Base-by-base conservation (phyloP, 2,113 vertebrate species). In the Dunckerocampus dactyliophorus region DNA sequence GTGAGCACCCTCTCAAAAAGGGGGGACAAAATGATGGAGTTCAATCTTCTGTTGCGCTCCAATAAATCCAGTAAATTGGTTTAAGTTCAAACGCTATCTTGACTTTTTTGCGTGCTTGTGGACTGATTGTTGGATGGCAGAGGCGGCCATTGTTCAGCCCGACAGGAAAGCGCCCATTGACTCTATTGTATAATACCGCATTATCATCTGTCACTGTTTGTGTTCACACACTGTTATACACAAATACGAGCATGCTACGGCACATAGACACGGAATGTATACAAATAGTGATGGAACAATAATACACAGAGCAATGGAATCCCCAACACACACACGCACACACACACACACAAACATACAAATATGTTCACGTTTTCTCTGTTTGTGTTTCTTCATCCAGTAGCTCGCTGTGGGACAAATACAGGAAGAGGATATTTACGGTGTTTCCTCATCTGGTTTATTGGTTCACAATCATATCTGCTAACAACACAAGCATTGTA, bases 361-460 rank as follows among this genome's bases (percentile, higher is more conserved):
- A 37, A 47, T 2, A 43, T 4, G 13, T 12, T 13, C 39, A 43
- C 39, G 13, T 20, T 1, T 9, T 19, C 46, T 28, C 16, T 16
- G 79, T 83, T 82, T 82, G 74, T 70, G 47, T 76, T 82, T 58
- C 28, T 65, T 31, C 9, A 45, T 62, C 50, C 73, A 66, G 63
- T 58, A 19, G 64, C 66, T 65, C 75, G 15, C 79, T 74, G 42
- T 39, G 42, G 71, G 74, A 87, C 82, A 87, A 87, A 86, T 72
- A 74, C 80, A 83, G 83, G 85, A 86, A 87, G 14, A 82, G 82
- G 85, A 87, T 83, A 86, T 87, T 86, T 87, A 84, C 61, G 59
- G 57, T n/a, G 54, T 78, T 80, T 82, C 76, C 63, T 65, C 13
- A 21, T 34, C 54, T 59, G 55, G 76, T 83, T 84, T 84, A 74